phyloP scores from a whole-genome alignment of 2,797 vertebrate species.

The Semotilus atromaculatus region DNA sequence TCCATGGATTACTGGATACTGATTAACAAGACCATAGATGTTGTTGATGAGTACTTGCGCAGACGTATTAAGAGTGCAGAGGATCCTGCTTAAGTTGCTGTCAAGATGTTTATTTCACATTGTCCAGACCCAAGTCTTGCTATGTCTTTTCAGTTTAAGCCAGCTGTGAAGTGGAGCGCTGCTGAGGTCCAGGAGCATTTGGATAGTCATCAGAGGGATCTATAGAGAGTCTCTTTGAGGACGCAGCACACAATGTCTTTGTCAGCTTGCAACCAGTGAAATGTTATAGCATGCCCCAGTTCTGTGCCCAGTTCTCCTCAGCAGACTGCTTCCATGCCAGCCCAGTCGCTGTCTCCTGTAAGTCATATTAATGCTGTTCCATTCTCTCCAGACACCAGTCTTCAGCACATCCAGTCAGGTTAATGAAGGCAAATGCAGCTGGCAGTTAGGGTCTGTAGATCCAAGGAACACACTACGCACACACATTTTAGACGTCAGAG shows the following conservation, averaged over 20 bases:
- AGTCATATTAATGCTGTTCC: slow-evolving; percentile 10
- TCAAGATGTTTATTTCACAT: slow-evolving; percentile 55
- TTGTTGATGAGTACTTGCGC: slow-evolving; percentile 40
- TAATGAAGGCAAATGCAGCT: neutral
- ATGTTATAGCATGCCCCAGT: neutral
- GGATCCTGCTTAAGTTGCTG: slow-evolving; percentile 31
- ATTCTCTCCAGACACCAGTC: slow-evolving; percentile 2
- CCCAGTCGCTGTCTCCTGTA: neutral
- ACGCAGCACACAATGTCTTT: neutral
- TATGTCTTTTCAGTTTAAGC: slow-evolving; percentile 45
- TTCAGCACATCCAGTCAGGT: slow-evolving; percentile 1
- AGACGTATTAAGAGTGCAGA: slow-evolving; percentile 25
- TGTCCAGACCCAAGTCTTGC: slow-evolving; percentile 51
- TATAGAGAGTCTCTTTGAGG: neutral
- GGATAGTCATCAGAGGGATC: slow-evolving; percentile 29
- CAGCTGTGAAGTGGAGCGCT: slow-evolving; percentile 39
- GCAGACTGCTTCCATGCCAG: neutral
- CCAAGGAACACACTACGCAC: slow-evolving; percentile 21
- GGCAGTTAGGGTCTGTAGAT: slow-evolving; percentile 19
- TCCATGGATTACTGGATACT: too few relatives aligned
- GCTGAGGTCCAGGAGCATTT: slow-evolving; percentile 47
- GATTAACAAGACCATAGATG: neutral
- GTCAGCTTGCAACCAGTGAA: slow-evolving; percentile 25
- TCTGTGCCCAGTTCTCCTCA: neutral
- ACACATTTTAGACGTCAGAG: slow-evolving; percentile 26